Percentiles rank a stretch among this genome's conserved stretches.
phyloP scores from a whole-genome alignment of 2,888 invertebrate genomes.

The Sphaeridia pumilis region DNA sequence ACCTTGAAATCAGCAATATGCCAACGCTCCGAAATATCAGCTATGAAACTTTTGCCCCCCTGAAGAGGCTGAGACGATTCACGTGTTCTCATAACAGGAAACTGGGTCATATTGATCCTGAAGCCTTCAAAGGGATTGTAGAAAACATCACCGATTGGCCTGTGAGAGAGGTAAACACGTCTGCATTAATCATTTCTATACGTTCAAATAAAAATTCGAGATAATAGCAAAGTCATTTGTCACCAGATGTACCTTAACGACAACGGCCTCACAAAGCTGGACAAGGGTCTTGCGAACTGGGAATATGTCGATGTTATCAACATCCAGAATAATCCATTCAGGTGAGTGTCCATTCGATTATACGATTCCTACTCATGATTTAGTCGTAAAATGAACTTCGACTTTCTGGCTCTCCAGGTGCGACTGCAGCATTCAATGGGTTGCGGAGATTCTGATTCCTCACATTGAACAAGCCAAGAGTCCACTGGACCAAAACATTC shows the following conservation, averaged over 20 bases:
- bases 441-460: conserved; percentile 23
- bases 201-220: background rate
- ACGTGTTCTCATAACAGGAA: conserved; percentile 53
- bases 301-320: conserved; percentile 54
- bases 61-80: conserved; percentile 43
- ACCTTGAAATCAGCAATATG: conserved; percentile 54
- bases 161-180: conserved; percentile 27
- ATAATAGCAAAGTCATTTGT: background rate
- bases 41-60: conserved; percentile 47
- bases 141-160: conserved; percentile 22
- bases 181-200: no score
- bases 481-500: background rate
- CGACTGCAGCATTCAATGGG: conserved; percentile 30
- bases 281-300: conserved; percentile 55
- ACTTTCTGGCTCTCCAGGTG: no score
- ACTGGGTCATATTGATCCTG: conserved; percentile 49
- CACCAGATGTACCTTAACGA: conserved; percentile 56
- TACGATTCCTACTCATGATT: no score
- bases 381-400: no score
- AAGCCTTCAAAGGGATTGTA: conserved; percentile 44
- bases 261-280: conserved; percentile 58
- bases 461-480: conserved; percentile 9
- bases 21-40: conserved; percentile 48
- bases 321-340: conserved; percentile 56
- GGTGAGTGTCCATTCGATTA: conserved; percentile 13